Base-by-base conservation (phyloP, 2,888 invertebrate genomes). In the Ethmia dodecea region DNA sequence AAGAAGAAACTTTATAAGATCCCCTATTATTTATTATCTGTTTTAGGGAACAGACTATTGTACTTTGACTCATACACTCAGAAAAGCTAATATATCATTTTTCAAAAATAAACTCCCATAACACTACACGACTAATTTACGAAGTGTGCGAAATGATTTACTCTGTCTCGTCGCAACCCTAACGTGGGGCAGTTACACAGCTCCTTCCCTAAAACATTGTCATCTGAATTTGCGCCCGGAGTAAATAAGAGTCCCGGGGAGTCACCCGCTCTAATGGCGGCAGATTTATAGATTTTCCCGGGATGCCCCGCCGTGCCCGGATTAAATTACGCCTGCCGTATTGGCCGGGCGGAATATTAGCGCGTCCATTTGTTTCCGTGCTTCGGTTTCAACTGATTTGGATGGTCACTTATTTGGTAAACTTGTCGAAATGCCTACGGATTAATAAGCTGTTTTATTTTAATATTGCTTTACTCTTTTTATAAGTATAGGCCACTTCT, bases 141-240 rank as follows among this genome's bases (percentile, higher is more conserved):
- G 33, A 28, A 36, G 35, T 36, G 31, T 16, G 10, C 24, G 38
- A 42, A 43, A 43, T 56, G 53, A 59, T 59, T 56, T 54, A 55
- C 42, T 26, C 51, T 49, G 33, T 30, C 31, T 52, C 40, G 18
- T 5, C 29, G 59, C 14, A 81, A 55, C 83, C 84, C 83, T 83
- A 65, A 8, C 40, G 53, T 56, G 60, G 75, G 78, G 73, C 79
- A 77, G 76, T 79, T 73, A 80, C 77, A 69, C 70, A 67, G 71
- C 74, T 73, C 75, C 79, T 83, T 83, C 84, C 86, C 84, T 79
- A 84, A 83, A 86, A 86, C 86, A 86, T 86, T 86, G 86, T 86
- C 86, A 86, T 86, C 86, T 84, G 81, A 86, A 84, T 84, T 86
- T 80, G 84, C 81, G 84, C 81, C 72, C 81, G 80, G 69, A 83